Evolutionary conservation across 2,888 invertebrate species (phyloP).

Genomic region (Sepiola atlantica): DNA sequence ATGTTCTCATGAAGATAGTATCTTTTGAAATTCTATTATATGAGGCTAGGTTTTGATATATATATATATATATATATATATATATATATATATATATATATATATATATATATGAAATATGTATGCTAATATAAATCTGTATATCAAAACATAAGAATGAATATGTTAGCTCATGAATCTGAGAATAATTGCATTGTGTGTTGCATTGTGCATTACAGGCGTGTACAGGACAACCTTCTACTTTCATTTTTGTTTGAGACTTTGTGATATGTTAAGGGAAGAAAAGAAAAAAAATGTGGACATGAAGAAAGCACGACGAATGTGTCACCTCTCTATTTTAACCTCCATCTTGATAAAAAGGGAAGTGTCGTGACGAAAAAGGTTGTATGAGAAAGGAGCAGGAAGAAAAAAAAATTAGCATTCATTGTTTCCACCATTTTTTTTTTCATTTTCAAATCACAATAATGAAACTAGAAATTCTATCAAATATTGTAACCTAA

Average conservation of each 20-base stretch:
- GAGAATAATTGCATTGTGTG: neutral
- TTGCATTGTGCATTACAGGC: neutral
- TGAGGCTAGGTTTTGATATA: no score
- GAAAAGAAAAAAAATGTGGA: neutral
- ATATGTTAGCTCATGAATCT: neutral
- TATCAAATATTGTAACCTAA: constrained; percentile 32
- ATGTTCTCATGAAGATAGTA: no score
- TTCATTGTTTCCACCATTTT: constrained; percentile 19
- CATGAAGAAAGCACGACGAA: neutral
- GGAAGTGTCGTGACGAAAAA: neutral
- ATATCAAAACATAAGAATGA: neutral
- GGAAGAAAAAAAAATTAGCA: neutral
- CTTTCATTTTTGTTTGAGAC: neutral
- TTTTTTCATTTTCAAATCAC: neutral
- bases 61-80: neutral
- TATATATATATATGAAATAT: neutral
- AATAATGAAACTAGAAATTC: neutral
- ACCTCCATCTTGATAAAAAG: constrained; percentile 4
- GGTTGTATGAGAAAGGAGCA: neutral
- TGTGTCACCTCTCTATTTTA: neutral
- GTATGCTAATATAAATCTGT: neutral
- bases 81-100: neutral
- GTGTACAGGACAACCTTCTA: neutral
- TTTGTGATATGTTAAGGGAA: neutral
- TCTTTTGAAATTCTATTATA: no score